Conservation (phyloP, 2,797 vertebrate species). For the Limosa lapponica region DNA sequence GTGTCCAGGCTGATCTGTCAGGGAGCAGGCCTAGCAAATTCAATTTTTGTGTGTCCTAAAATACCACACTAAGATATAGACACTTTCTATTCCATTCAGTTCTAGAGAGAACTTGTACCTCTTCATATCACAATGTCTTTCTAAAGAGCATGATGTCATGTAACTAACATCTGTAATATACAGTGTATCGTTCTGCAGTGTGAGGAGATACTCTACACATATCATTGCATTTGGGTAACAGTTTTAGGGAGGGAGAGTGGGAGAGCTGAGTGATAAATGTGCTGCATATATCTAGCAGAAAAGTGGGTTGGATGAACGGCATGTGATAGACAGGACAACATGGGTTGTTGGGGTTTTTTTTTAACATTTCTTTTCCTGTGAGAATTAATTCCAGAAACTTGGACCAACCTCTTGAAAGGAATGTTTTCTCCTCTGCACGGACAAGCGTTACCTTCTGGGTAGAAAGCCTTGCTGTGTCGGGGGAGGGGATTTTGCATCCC, state of each 20-base stretch:
- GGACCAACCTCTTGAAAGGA: neutral
- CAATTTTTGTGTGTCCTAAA: neutral
- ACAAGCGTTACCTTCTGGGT: slow-evolving; percentile 37
- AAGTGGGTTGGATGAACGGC: neutral
- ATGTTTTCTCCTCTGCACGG: slow-evolving; percentile 19
- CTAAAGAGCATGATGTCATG: neutral
- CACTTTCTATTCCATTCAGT: neutral
- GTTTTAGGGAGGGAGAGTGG: neutral
- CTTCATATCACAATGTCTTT: neutral
- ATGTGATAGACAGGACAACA: slow-evolving; percentile 30
- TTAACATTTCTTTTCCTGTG: slow-evolving; percentile 31
- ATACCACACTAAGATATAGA: neutral
- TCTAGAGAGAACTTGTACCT: neutral
- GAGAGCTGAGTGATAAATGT: slow-evolving; percentile 9
- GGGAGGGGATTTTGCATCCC: slow-evolving; percentile 19
- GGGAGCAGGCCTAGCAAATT: neutral
- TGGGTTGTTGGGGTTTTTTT: rapidly evolving
- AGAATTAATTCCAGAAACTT: slow-evolving; percentile 63
- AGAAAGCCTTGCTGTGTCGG: slow-evolving; percentile 4
- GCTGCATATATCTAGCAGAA: neutral
- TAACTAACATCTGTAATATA: neutral
- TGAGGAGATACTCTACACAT: neutral
- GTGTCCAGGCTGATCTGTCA: neutral
- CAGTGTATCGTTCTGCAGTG: neutral
- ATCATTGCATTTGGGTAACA: neutral